Conservation (phyloP, 2,888 invertebrate species). For the Cynaeus angustus region DNA sequence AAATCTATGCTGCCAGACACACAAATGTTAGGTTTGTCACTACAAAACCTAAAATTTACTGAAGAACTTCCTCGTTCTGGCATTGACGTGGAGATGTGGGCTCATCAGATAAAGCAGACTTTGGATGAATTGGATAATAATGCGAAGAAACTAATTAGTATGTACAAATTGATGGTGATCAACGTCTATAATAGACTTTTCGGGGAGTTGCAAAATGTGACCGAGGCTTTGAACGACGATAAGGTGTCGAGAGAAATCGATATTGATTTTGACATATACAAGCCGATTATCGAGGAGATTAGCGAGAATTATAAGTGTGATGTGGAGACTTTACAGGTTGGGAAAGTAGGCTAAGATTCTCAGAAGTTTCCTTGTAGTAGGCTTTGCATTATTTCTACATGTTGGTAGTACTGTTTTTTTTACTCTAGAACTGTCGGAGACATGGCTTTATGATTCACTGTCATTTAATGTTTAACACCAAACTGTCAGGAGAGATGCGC, state of each 20-base stretch:
- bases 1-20: background rate
- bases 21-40: background rate
- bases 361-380: too few species aligned
- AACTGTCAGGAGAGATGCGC: too few species aligned
- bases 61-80: slow-evolving; percentile 10
- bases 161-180: slow-evolving; percentile 60
- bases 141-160: slow-evolving; percentile 58
- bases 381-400: too few species aligned
- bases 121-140: slow-evolving; percentile 56
- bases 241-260: slow-evolving; percentile 13
- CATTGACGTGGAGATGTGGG: slow-evolving; percentile 54
- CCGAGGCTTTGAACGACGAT: slow-evolving; percentile 41
- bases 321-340: slow-evolving; percentile 52
- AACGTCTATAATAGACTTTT: slow-evolving; percentile 62
- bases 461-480: too few species aligned
- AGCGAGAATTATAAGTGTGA: slow-evolving; percentile 49
- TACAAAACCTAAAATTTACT: background rate
- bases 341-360: too few species aligned
- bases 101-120: slow-evolving; percentile 52
- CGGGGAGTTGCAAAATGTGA: slow-evolving; percentile 57
- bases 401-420: too few species aligned
- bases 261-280: slow-evolving; percentile 55
- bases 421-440: too few species aligned
- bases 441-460: too few species aligned
- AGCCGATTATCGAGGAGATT: slow-evolving; percentile 56